Percentiles rank a stretch among this genome's conserved stretches.
Conservation (phyloP, 1,140 invertebrate genomes). For the Drosophila serrata region DNA sequence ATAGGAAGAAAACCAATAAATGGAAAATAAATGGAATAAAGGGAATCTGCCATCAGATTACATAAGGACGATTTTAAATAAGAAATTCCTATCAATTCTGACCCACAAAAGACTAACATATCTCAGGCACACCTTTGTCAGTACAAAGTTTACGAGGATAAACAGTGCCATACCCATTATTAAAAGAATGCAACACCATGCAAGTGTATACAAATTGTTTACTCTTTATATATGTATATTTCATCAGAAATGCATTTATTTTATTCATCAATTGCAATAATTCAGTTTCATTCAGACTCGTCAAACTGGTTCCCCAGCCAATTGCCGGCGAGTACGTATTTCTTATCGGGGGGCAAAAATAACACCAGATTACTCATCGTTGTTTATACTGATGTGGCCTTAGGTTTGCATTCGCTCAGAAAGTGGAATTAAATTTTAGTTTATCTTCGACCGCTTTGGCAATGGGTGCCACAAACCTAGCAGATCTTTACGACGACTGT, state of each 20-base stretch:
- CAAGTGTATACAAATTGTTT: not conserved
- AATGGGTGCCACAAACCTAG: constrained; percentile 44
- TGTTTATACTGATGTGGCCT: constrained; percentile 41
- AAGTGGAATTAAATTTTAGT: constrained; percentile 23
- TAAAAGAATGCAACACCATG: not conserved
- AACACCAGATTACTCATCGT: constrained; percentile 53
- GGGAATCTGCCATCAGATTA: not conserved
- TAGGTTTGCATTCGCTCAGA: not conserved
- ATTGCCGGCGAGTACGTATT: constrained; percentile 26
- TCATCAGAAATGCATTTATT: constrained; percentile 5
- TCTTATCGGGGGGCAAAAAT: constrained; percentile 24
- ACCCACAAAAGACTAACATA: not conserved
- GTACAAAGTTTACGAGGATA: not conserved
- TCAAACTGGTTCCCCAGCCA: constrained; percentile 30
- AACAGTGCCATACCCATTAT: not conserved
- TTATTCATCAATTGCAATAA: constrained; percentile 31
- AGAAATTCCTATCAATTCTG: not conserved
- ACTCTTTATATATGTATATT: too few species aligned
- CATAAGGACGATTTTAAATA: not conserved
- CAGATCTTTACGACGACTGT: constrained; percentile 55
- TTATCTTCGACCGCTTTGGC: not conserved
- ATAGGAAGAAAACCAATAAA: not conserved
- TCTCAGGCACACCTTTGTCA: not conserved
- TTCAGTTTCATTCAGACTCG: constrained; percentile 27
- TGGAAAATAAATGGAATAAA: too few species aligned